Evolutionary conservation across 2,113 vertebrate species (phyloP).

Genomic region (Phaetusa simplex): DNA sequence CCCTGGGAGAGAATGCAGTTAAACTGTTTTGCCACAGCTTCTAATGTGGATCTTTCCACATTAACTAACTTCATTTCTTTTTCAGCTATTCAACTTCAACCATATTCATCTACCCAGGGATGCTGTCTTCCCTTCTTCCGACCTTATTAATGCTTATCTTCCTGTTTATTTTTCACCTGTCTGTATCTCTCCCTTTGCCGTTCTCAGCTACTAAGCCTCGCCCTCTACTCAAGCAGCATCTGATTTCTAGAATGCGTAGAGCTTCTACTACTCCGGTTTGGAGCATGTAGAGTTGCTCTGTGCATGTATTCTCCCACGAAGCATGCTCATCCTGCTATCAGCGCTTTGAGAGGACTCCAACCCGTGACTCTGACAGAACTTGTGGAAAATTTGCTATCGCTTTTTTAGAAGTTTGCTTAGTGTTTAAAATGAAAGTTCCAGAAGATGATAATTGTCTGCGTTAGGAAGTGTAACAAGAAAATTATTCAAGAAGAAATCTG

Average conservation of each 20-base stretch:
- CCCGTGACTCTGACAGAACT: neutral
- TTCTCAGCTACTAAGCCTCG: neutral
- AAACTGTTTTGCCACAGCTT: neutral
- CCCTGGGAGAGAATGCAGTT: neutral
- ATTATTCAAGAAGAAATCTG: neutral
- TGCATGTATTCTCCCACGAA: neutral
- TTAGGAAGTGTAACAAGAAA: neutral
- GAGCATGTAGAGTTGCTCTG: neutral
- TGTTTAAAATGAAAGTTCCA: neutral
- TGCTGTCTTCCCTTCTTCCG: neutral
- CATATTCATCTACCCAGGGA: neutral
- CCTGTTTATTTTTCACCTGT: neutral
- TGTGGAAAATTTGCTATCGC: neutral
- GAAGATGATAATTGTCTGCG: neutral
- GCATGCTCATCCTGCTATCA: neutral
- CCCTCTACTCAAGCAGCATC: neutral
- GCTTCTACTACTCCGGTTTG: neutral
- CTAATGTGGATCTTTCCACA: neutral
- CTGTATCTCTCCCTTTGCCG: too few species aligned
- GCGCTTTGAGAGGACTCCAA: neutral
- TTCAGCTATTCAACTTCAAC: neutral
- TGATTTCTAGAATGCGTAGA: rapidly evolving
- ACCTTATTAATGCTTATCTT: neutral
- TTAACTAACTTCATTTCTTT: neutral
- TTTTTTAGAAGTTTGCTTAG: neutral